Base-by-base conservation (phyloP, 2,113 vertebrate genomes). In the Myrmecophaga tridactyla region DNA sequence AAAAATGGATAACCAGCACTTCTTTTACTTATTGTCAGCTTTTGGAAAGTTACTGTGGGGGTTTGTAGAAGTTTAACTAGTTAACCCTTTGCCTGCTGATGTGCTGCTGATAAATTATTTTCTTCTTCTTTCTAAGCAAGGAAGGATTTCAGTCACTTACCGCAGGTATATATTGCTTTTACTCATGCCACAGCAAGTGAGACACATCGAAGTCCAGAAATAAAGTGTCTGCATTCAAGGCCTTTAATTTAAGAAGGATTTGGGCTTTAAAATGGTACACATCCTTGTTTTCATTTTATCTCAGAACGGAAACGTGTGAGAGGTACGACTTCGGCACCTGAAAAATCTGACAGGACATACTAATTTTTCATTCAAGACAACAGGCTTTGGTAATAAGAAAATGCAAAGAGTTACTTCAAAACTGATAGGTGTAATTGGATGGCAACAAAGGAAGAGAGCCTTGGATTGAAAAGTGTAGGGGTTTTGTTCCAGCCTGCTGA, bases 1-100 rank as follows among this genome's bases (percentile, higher is more conserved):
- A 98, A 98, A 99, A 98, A 98, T 98, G 98, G 98, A 98, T 98
- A 99, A 99, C 98, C 98, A 99, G 98, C 98, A 98, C 98, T 98
- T 98, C 98, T 98, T 98, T 98, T 98, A 98, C 98, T 98, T 98
- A 98, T 98, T 98, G 98, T 98, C 98, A 98, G 98, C 98, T 98
- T 98, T 98, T 97, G 97, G 97, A 98, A 98, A 98, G 98, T 99
- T 98, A 95, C 98, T 96, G 98, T 97, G 98, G 98, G 98, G 97
- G 98, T 96, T 96, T 98, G 98, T 98, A 97, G 98, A 98, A 98
- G 98, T 99, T 98, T 98, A 99, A 98, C 98, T 97, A 98, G 98
- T 98, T 98, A 99, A 99, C 98, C 97, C 98, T 92, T 98, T 98
- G 97, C 87, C 13, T 95, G 89, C 98, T 95, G 97, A 84, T 46